Evolutionary conservation across 2,888 invertebrate genomes (phyloP).

Genomic region (Acanthoscelides obtectus): DNA sequence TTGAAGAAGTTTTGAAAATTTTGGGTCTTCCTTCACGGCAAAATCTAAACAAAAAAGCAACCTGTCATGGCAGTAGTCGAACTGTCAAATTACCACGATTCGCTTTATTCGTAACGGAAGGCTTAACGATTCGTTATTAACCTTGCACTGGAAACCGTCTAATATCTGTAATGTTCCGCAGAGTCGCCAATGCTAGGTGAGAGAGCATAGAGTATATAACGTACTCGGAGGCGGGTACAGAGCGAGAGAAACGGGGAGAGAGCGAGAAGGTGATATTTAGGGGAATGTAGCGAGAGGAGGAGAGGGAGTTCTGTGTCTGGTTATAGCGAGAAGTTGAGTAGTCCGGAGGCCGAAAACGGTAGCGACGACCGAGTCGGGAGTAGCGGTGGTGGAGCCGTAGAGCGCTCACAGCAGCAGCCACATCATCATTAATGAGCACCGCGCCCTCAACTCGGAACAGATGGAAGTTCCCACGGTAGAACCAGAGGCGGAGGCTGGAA

Average conservation of each 20-base stretch:
- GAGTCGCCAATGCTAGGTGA: not conserved
- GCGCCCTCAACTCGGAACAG: slow-evolving; percentile 40
- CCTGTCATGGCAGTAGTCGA: no score
- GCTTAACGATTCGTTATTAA: no score
- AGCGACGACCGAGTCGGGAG: not conserved
- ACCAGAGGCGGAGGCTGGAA: slow-evolving; percentile 19
- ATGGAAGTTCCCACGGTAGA: slow-evolving; percentile 37
- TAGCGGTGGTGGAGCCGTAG: slow-evolving; percentile 1
- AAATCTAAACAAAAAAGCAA: no score
- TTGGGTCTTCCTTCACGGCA: no score
- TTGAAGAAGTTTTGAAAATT: no score
- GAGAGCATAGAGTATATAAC: not conserved
- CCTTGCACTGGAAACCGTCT: no score
- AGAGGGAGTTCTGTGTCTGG: slow-evolving; percentile 11
- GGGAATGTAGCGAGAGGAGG: not conserved
- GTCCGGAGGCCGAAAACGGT: slow-evolving; percentile 60
- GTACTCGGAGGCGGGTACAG: not conserved
- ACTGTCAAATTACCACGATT: no score
- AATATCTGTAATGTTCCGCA: not conserved
- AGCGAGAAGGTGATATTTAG: no score
- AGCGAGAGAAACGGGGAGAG: not conserved
- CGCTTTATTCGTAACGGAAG: no score
- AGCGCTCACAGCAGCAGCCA: slow-evolving; percentile 39
- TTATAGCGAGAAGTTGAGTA: slow-evolving; percentile 63
- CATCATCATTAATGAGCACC: slow-evolving; percentile 74